Evolutionary conservation across 2,797 vertebrate genomes (phyloP).

Genomic region (Gobionotothen gibberifrons): DNA sequence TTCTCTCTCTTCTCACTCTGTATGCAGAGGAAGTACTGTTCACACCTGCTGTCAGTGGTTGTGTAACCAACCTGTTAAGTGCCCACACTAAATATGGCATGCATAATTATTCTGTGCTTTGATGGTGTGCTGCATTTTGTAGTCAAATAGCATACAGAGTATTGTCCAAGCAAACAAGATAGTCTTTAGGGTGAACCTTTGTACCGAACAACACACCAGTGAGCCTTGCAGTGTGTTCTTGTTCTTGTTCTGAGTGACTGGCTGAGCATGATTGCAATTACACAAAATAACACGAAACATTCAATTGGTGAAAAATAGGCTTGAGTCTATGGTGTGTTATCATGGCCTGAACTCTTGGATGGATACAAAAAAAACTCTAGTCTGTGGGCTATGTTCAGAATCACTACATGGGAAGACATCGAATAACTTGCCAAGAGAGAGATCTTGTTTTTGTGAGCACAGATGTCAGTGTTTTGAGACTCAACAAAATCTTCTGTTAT

Average conservation of each 20-base stretch:
- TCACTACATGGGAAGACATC: not conserved
- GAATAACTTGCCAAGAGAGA: slow-evolving; percentile 2
- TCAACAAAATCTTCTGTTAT: slow-evolving; percentile 7
- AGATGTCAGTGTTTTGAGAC: slow-evolving; percentile 23
- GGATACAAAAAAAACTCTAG: slow-evolving; percentile 7
- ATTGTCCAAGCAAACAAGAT: not conserved
- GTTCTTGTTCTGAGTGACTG: not conserved
- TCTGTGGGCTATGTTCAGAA: slow-evolving; percentile 12
- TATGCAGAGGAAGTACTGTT: slow-evolving; percentile 24
- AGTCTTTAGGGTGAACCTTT: not conserved
- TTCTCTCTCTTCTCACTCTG: not conserved
- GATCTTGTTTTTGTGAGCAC: slow-evolving; percentile 14
- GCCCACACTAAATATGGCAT: slow-evolving; percentile 15
- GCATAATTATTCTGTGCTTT: slow-evolving; percentile 22
- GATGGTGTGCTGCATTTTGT: not conserved
- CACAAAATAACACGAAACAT: slow-evolving; percentile 3
- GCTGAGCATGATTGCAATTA: slow-evolving; percentile 17
- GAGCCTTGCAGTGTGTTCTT: not conserved
- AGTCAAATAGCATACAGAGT: not conserved
- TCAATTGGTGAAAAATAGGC: not conserved
- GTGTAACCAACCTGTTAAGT: slow-evolving; percentile 34
- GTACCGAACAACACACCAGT: not conserved
- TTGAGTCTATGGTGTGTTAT: not conserved
- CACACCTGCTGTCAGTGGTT: slow-evolving; percentile 39
- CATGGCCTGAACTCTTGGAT: not conserved